Base-by-base conservation (phyloP, 2,888 invertebrate genomes). In the Synanthedon andrenaeformis region DNA sequence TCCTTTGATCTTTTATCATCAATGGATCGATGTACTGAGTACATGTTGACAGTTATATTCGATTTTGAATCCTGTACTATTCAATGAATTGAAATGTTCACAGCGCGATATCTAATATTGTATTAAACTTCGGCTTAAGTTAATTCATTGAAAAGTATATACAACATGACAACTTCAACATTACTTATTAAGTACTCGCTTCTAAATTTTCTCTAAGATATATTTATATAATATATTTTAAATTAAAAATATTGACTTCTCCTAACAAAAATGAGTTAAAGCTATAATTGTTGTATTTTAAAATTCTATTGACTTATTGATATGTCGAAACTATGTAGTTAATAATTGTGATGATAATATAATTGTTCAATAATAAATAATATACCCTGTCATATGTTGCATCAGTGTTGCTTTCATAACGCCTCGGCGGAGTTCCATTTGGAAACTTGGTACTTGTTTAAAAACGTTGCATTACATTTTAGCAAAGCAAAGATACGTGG, bases 231-330 rank as follows among this genome's bases (percentile, higher is more conserved):
- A 35, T 35, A 35, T 35, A 35, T 35, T 35, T 35, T 2, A 35
- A 35, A 35, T 35, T 35, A 10, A 35, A 35, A 35, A 35, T 6
- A 35, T 35, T 35, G 35, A 35, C 35, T 53, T 28, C 50, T 51
- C 41, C 42, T 49, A 14, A 23, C 23, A 28, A 28, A 51, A 49
- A 52, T 62, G 66, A 62, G 70, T 67, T 70, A 71, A 70, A 70
- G 74, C 69, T 74, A 75, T n/a, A n/a, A n/a, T 77, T 77, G 73
- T 74, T 76, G 67, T 45, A 69, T 72, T 69, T 68, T 68, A 66
- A 74, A 71, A 69, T 72, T 72, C 63, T 72, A 67, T 65, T 64
- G 66, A 67, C 66, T 70, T 69, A 64, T 60, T 62, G 61, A 65
- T 57, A 62, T 64, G 67, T 60, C 61, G 64, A 64, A 62, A 61